phyloP scores from a whole-genome alignment of 2,888 invertebrate genomes.

The Morpho helenor region DNA sequence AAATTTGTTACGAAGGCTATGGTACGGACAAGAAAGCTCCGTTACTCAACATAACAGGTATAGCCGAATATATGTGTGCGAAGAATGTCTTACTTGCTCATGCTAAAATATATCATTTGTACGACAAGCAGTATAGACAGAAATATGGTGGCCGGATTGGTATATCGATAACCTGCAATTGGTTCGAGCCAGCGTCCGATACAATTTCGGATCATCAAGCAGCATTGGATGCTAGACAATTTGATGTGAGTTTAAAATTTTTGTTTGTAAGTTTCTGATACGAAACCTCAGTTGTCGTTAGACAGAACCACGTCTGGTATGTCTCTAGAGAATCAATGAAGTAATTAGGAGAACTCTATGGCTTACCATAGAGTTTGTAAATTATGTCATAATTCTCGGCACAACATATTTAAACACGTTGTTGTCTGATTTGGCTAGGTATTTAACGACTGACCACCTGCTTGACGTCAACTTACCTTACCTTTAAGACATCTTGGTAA shows the following conservation, averaged over 20 bases:
- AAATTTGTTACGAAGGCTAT: conserved; percentile 64
- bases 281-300: no score
- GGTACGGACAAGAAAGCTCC: conserved; percentile 55
- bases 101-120: conserved; percentile 65
- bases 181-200: conserved; percentile 72
- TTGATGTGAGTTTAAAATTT: conserved; percentile 59
- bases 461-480: no score
- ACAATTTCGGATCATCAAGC: conserved; percentile 67
- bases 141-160: conserved; percentile 50
- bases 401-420: no score
- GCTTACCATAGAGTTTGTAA: no score
- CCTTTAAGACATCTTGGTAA: no score
- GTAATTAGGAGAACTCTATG: no score
- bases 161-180: conserved; percentile 54
- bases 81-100: conserved; percentile 79
- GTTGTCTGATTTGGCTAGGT: no score
- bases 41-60: conserved; percentile 53
- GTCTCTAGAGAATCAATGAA: no score
- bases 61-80: conserved; percentile 74
- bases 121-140: conserved; percentile 51
- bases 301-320: no score
- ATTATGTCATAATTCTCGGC: no score
- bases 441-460: no score
- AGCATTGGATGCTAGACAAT: conserved; percentile 71
- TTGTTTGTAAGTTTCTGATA: no score